Conservation (phyloP, 1,140 invertebrate genomes). For the Calosoma granatense region DNA sequence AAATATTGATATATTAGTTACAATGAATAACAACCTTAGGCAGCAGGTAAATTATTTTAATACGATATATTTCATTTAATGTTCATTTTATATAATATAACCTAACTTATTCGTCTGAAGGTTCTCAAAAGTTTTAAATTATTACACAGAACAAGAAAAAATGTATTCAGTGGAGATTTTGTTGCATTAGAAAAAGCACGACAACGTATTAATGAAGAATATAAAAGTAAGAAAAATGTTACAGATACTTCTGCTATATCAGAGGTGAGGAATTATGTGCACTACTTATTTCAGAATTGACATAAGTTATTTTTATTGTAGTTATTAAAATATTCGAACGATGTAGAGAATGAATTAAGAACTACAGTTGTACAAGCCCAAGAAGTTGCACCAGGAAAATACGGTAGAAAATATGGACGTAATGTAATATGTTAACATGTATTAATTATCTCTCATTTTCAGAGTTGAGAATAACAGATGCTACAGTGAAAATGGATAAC, state of each 20-base stretch:
- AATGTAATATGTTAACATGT: background rate
- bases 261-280: constrained; percentile 30
- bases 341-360: constrained; percentile 37
- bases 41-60: background rate
- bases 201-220: constrained; percentile 36
- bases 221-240: constrained; percentile 33
- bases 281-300: no score
- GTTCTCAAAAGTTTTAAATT: background rate
- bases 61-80: background rate
- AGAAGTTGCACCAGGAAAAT: constrained; percentile 32
- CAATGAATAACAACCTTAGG: background rate
- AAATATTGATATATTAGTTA: no score
- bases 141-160: background rate
- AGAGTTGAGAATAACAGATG: constrained; percentile 39
- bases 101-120: background rate
- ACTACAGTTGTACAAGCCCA: constrained; percentile 35
- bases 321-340: constrained; percentile 26
- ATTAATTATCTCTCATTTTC: constrained; percentile 20
- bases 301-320: background rate
- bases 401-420: constrained; percentile 25
- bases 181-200: constrained; percentile 4
- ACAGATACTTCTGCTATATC: constrained; percentile 28
- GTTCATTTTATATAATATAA: background rate
- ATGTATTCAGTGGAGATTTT: background rate
- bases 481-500: constrained; percentile 40